Conservation (phyloP, 1,140 invertebrate genomes). For the Camponotus vicinus region DNA sequence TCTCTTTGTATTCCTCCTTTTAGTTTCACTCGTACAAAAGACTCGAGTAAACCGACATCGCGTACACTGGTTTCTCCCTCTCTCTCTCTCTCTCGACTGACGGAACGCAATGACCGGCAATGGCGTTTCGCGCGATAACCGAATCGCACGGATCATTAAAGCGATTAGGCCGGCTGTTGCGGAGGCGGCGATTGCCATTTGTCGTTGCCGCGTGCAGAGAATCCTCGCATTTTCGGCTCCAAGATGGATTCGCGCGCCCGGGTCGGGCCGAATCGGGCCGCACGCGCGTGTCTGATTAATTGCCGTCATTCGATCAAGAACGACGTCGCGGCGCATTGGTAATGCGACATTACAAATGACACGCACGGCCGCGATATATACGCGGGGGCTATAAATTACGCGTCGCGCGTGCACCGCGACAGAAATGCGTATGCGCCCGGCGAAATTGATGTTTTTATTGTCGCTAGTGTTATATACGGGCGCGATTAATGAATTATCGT, state of each 20-base stretch:
- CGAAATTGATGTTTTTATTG: conserved; percentile 41
- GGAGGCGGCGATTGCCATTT: conserved; percentile 72
- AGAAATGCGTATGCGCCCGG: not conserved
- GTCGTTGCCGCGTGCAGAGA: conserved; percentile 66
- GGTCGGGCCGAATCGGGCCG: not conserved
- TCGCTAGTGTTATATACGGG: conserved; percentile 13
- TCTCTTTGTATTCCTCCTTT: not conserved
- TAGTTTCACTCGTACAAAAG: not conserved
- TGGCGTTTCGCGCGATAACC: conserved; percentile 67
- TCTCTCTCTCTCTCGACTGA: not conserved
- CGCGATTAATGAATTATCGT: conserved; percentile 43
- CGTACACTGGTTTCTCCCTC: not conserved
- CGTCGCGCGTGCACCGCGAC: not conserved
- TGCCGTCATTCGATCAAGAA: conserved; percentile 60
- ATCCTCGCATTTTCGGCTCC: conserved; percentile 61
- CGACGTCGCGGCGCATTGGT: conserved; percentile 54
- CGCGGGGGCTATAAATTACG: conserved; percentile 47
- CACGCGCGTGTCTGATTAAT: conserved; percentile 41
- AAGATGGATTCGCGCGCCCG: conserved; percentile 58
- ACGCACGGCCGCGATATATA: conserved; percentile 47
- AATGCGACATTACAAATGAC: conserved; percentile 62
- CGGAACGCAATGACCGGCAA: conserved; percentile 27
- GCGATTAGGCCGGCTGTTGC: conserved; percentile 70
- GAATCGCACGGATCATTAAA: conserved; percentile 73
- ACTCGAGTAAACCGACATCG: conserved; percentile 17